Percentiles rank a stretch among this genome's conserved stretches.
These are phyloP conservation scores for Ectropis crepuscularia DNA, from an alignment of 2,888 invertebrate species.

Conservation along the genomic window DNA sequence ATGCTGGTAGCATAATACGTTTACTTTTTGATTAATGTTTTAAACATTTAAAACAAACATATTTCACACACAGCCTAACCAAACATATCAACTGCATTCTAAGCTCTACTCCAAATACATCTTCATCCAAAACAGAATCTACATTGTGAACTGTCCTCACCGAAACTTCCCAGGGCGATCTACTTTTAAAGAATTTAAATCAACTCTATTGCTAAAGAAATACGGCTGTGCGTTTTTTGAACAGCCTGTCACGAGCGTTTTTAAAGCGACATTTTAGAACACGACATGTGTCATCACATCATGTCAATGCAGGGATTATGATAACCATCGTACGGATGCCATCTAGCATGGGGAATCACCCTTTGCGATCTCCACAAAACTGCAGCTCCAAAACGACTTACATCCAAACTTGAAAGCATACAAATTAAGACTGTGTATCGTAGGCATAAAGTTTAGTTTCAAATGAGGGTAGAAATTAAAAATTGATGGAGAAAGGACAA, in stretches of 20 bases:
- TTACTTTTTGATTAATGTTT: too few relatives aligned
- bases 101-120: slow-evolving; percentile 63
- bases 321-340: slow-evolving; percentile 83
- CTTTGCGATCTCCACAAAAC: slow-evolving; percentile 74
- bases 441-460: slow-evolving; percentile 44
- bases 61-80: slow-evolving; percentile 62
- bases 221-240: slow-evolving; percentile 50
- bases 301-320: slow-evolving; percentile 84
- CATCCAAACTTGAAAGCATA: slow-evolving; percentile 37
- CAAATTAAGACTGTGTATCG: slow-evolving; percentile 47
- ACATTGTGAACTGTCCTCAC: slow-evolving; percentile 73
- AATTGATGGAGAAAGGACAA: slow-evolving; percentile 79
- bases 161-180: slow-evolving; percentile 68
- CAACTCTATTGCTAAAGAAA: slow-evolving; percentile 47
- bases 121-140: slow-evolving; percentile 71
- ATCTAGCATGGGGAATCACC: slow-evolving; percentile 82
- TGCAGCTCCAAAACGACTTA: slow-evolving; percentile 57
- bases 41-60: slow-evolving; percentile 39
- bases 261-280: slow-evolving; percentile 78
- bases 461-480: slow-evolving; percentile 33
- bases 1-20: too few relatives aligned
- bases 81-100: slow-evolving; percentile 49
- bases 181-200: slow-evolving; percentile 36
- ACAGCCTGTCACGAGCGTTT: slow-evolving; percentile 50
- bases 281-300: slow-evolving; percentile 85